phyloP scores from a whole-genome alignment of 2,113 vertebrate genomes.

The Megaptera novaeangliae region DNA sequence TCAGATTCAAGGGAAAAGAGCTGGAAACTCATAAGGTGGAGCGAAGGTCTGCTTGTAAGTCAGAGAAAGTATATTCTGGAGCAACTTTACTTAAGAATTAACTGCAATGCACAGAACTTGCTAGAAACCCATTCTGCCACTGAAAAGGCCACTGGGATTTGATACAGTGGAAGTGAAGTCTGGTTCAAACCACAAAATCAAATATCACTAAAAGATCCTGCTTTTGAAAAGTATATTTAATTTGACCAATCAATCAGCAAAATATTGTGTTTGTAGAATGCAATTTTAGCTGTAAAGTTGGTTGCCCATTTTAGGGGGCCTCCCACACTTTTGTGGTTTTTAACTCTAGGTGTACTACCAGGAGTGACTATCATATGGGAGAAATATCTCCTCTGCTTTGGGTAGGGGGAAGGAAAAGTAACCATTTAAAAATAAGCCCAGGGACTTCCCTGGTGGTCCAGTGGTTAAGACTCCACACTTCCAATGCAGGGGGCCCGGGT shows the following conservation, averaged over 20 bases:
- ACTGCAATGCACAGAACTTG: neutral
- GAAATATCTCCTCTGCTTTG: neutral
- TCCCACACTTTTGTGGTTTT: neutral
- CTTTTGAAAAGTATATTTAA: neutral
- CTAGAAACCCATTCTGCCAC: neutral
- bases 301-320: neutral
- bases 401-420: neutral
- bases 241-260: neutral
- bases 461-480: no score
- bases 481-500: no score
- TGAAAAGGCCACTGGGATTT: neutral
- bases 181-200: neutral
- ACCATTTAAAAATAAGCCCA: neutral
- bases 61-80: slow-evolving; percentile 27
- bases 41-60: neutral
- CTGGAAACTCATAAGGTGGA: neutral
- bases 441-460: neutral
- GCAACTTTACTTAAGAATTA: neutral
- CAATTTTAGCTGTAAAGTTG: neutral
- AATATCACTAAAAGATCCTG: neutral
- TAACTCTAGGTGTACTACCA: neutral
- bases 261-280: neutral
- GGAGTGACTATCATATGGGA: neutral
- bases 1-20: neutral
- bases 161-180: neutral